phyloP scores from a whole-genome alignment of 1,140 invertebrate genomes.

The Trachelipus rathkii region DNA sequence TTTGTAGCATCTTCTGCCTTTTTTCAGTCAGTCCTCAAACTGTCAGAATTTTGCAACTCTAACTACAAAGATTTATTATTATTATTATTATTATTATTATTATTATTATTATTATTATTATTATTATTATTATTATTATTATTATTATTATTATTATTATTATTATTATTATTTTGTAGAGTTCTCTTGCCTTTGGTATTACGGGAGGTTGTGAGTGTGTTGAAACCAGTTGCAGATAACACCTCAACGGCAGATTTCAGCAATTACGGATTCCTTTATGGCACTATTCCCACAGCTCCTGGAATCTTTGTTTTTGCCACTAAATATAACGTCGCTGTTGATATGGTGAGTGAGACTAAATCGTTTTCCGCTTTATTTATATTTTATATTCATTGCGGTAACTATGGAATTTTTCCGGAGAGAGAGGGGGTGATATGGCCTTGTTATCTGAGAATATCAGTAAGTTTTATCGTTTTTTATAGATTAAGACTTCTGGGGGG shows the following conservation, averaged over 20 bases:
- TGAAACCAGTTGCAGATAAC: constrained; percentile 60
- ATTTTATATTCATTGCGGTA: constrained; percentile 7
- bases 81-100: no score
- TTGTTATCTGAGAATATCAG: no score
- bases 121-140: no score
- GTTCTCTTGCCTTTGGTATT: constrained; percentile 80
- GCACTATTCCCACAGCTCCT: constrained; percentile 90
- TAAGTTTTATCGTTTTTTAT: no score
- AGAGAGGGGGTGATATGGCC: not conserved
- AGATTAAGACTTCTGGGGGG: no score
- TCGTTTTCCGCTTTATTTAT: not conserved
- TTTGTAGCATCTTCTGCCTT: no score
- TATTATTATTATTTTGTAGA: constrained; percentile 54
- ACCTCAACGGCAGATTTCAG: constrained; percentile 73
- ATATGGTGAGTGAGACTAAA: constrained; percentile 56
- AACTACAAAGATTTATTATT: no score
- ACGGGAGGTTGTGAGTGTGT: constrained; percentile 72
- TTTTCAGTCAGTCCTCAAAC: no score
- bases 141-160: constrained; percentile 4
- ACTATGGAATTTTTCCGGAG: not conserved
- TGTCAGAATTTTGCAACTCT: no score
- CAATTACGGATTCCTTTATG: constrained; percentile 92
- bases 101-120: no score
- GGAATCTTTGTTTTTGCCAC: constrained; percentile 90
- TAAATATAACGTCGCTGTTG: constrained; percentile 77